Percentiles rank a stretch among this genome's conserved stretches.
These are phyloP conservation scores for Marmota monax DNA, from an alignment of 2,113 vertebrate species.

Conservation along the genomic window DNA sequence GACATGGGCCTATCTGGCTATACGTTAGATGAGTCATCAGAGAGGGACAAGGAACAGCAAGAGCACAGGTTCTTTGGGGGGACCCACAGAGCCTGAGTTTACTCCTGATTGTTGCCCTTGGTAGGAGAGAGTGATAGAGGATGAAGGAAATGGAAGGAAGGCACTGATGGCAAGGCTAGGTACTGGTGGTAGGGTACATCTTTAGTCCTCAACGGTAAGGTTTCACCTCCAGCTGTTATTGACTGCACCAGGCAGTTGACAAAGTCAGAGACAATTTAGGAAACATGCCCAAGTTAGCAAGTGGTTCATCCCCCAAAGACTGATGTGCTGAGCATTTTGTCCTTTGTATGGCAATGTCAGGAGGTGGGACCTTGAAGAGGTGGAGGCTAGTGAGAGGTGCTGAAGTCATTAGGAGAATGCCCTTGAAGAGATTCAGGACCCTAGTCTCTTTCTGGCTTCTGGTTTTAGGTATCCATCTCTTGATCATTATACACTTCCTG, in stretches of 20 bases:
- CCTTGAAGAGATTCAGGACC: background rate
- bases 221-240: background rate
- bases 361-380: background rate
- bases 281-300: background rate
- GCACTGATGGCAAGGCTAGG: background rate
- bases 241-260: background rate
- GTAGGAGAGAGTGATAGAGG: rapidly evolving
- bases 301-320: rapidly evolving
- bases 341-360: background rate
- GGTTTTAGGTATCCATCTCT: background rate
- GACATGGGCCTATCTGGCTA: background rate
- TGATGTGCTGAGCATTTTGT: no score
- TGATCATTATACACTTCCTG: background rate
- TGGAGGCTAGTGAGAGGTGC: background rate
- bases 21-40: background rate
- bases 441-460: background rate
- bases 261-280: background rate
- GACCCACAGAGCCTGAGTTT: background rate
- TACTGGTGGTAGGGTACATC: background rate
- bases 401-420: background rate
- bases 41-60: background rate
- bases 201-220: background rate
- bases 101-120: no score
- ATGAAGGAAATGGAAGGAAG: background rate
- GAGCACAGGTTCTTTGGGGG: background rate